These are phyloP conservation scores for Bemisia tabaci DNA, from an alignment of 1,140 invertebrate species.

Conservation along the genomic window DNA sequence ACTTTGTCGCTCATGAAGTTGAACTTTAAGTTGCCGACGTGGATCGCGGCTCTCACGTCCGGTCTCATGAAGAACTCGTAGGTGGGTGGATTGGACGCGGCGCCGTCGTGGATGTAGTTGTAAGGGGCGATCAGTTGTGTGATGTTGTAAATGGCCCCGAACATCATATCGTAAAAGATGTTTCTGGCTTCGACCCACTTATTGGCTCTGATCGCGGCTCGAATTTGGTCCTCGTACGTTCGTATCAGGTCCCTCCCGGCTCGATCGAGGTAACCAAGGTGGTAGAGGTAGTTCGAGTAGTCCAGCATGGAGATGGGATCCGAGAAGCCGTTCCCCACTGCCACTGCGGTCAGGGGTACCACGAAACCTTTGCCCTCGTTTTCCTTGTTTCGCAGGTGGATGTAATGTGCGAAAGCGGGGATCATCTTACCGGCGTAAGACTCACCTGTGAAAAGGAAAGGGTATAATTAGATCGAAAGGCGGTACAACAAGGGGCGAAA, in stretches of 20 bases:
- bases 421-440: slow-evolving; percentile 44
- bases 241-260: neutral
- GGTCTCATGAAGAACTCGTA: neutral
- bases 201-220: neutral
- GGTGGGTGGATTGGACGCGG: neutral
- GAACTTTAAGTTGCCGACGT: neutral
- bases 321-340: slow-evolving; percentile 72
- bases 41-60: neutral
- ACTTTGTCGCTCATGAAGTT: slow-evolving; percentile 33
- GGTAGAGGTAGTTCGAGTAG: slow-evolving; percentile 69
- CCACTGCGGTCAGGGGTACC: slow-evolving; percentile 44
- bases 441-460: slow-evolving; percentile 34
- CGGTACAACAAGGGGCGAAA: too few species aligned
- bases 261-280: slow-evolving; percentile 40
- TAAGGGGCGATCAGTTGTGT: neutral
- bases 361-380: slow-evolving; percentile 26
- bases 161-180: neutral
- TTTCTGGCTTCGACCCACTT: neutral
- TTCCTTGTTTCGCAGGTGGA: slow-evolving; percentile 38
- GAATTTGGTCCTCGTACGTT: neutral
- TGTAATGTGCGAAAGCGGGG: slow-evolving; percentile 36
- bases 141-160: neutral
- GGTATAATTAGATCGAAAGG: too few species aligned
- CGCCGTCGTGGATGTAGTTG: neutral
- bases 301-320: slow-evolving; percentile 65